Percentiles rank a stretch among this genome's conserved stretches.
Conservation (phyloP, 2,113 vertebrate species). For the Perca fluviatilis region DNA sequence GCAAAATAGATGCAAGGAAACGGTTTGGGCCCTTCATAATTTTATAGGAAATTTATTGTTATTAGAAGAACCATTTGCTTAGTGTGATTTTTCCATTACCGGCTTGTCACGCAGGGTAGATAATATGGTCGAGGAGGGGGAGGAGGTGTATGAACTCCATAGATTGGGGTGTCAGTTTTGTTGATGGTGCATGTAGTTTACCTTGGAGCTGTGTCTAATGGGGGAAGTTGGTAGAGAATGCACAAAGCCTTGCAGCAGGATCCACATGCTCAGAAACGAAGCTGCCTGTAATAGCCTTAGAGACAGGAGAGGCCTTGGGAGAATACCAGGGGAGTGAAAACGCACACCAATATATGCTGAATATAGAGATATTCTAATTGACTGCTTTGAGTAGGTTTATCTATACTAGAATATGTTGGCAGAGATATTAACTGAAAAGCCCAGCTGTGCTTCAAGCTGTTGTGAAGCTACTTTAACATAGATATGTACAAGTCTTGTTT, state of each 20-base stretch:
- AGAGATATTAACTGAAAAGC: conserved; percentile 37
- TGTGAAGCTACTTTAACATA: neutral
- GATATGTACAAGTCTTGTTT: neutral
- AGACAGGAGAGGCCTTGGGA: conserved; percentile 24
- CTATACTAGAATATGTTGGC: neutral
- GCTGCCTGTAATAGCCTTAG: conserved; percentile 46
- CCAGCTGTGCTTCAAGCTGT: conserved; percentile 25
- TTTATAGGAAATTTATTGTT: conserved; percentile 99
- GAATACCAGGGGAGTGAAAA: conserved; percentile 8
- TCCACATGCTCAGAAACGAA: conserved; percentile 14
- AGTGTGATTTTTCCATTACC: conserved; percentile 99
- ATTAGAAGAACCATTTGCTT: conserved; percentile 99
- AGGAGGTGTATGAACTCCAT: conserved; percentile 91
- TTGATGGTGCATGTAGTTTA: conserved; percentile 99
- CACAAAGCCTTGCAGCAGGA: conserved; percentile 73
- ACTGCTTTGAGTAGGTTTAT: conserved; percentile 43
- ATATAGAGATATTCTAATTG: conserved; percentile 70
- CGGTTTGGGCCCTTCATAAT: conserved; percentile 96
- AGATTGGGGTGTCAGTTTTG: conserved; percentile 97
- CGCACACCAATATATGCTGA: neutral
- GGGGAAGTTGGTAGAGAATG: conserved; percentile 93
- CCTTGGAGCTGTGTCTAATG: conserved; percentile 95
- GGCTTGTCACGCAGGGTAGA: conserved; percentile 97
- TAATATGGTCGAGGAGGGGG: conserved; percentile 86
- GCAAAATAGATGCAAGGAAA: conserved; percentile 99